Evolutionary conservation across 2,113 vertebrate genomes (phyloP), one percentile per base, ranked within the genome.

Genomic region (Potamarius usumacintae): DNA sequence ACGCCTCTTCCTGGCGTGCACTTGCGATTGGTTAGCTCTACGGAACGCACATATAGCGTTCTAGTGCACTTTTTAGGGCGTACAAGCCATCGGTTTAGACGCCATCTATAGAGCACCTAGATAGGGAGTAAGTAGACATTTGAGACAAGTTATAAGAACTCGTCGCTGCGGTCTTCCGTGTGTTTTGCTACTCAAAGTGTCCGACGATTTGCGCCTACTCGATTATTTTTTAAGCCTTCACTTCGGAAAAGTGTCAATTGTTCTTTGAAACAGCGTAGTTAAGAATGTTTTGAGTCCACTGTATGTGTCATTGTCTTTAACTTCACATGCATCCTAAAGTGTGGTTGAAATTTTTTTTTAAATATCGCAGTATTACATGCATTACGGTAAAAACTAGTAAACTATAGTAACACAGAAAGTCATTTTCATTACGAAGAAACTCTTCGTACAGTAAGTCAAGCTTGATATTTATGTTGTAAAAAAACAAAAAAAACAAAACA

Each of bases 311-410:
- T 30, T 57, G 4, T 12, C 9, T 60, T 20, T 22, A 2, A 60
- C 4, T 12, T 60, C 0, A 81, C 1, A 11, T 5, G 77, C 10
- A 60, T 22, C 30, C 18, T 60, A 60, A 57, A 34, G 55, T 22
- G 2, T 25, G 8, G 0, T 25, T 30, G 9, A 9, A 77, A 55
- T 4, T 53, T 63, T 5, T 0, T 57, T 57, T 42, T 42, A 3
- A 42, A n/a, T 27, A 11, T 57, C 42, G 2, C 55, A 8, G 14
- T 87, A 83, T 63, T 82, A 27, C 25, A 42, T 2, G 2, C 0
- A 22, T 88, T 84, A 84, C 71, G 82, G 82, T 84, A 88, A 12
- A 78, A 67, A 52, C 48, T n/a, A 15, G 15, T 17, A 48, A 85
- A 85, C 55, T 42, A 48, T 34, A 72, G 20, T 22, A 69, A 48